These are phyloP conservation scores for Abrostola tripartita DNA, from an alignment of 2,888 invertebrate genomes.

Conservation along the genomic window DNA sequence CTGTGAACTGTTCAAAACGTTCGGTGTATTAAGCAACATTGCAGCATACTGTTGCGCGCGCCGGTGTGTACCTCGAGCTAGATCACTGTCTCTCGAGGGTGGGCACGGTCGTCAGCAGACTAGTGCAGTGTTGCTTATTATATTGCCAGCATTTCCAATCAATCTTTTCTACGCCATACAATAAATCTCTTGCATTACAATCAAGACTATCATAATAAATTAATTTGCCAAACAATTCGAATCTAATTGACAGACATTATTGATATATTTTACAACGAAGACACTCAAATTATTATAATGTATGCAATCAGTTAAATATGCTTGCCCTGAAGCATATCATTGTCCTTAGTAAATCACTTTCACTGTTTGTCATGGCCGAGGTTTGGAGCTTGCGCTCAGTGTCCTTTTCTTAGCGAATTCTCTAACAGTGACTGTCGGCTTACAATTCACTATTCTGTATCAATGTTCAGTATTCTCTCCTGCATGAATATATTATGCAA, in stretches of 20 bases:
- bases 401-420: slow-evolving; percentile 18
- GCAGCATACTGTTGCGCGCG: slow-evolving; percentile 4
- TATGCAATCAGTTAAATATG: slow-evolving; percentile 36
- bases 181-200: slow-evolving; percentile 19
- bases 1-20: slow-evolving; percentile 22
- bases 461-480: slow-evolving; percentile 7
- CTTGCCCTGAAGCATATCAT: slow-evolving; percentile 34
- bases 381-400: slow-evolving; percentile 35
- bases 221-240: slow-evolving; percentile 62
- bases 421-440: slow-evolving; percentile 27
- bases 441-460: slow-evolving; percentile 25
- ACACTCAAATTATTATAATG: slow-evolving; percentile 52
- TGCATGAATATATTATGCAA: slow-evolving; percentile 33
- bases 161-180: slow-evolving; percentile 15
- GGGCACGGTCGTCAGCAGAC: too few species aligned
- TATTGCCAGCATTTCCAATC: slow-evolving; percentile 29
- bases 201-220: slow-evolving; percentile 57
- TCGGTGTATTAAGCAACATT: slow-evolving; percentile 22
- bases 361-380: slow-evolving; percentile 29
- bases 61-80: not conserved
- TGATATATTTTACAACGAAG: slow-evolving; percentile 57
- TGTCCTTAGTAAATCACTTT: slow-evolving; percentile 28
- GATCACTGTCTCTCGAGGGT: too few species aligned
- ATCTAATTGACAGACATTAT: slow-evolving; percentile 65
- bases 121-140: slow-evolving; percentile 22